A percentile compares a stretch with the other conserved stretches of the same genome.
phyloP scores from a whole-genome alignment of 2,797 vertebrate species.

The Coregonus suidteri region DNA sequence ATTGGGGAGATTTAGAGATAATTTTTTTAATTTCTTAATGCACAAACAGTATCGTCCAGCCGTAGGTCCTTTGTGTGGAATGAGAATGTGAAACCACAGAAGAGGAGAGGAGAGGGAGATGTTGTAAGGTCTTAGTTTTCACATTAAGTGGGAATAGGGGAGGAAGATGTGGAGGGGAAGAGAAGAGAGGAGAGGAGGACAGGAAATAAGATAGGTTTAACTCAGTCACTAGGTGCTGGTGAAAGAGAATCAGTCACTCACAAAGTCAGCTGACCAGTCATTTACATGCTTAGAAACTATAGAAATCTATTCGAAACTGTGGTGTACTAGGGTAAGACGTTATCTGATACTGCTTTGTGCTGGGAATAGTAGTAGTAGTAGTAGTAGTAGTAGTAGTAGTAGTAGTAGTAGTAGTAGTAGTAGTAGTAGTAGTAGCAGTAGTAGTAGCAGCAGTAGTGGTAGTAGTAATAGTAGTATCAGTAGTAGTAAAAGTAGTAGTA shows the following conservation, averaged over 20 bases:
- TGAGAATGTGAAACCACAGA: conserved; percentile 62
- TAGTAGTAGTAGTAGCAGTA: too few relatives aligned
- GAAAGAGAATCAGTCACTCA: not conserved
- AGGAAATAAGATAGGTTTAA: too few relatives aligned
- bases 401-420: too few relatives aligned
- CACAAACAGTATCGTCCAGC: conserved; percentile 65
- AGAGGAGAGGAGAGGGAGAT: conserved; percentile 38
- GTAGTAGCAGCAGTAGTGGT: too few relatives aligned
- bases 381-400: too few relatives aligned
- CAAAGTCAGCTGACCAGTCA: not conserved
- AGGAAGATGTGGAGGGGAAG: conserved; percentile 43
- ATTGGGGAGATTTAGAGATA: conserved; percentile 73
- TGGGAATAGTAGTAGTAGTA: too few relatives aligned
- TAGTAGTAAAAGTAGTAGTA: too few relatives aligned
- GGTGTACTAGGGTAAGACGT: not conserved
- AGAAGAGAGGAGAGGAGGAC: not conserved
- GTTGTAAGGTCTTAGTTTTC: conserved; percentile 36
- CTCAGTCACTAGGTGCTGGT: not conserved
- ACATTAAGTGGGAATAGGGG: conserved; percentile 40
- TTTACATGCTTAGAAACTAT: not conserved
- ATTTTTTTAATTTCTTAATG: conserved; percentile 53
- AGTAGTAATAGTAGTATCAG: too few relatives aligned
- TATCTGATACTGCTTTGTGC: too few relatives aligned
- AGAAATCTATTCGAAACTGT: not conserved
- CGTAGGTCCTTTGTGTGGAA: conserved; percentile 67